A percentile compares a stretch with the other conserved stretches of the same genome.
These are phyloP conservation scores for Acanthacorydalis orientalis DNA, from an alignment of 2,888 invertebrate genomes.

Conservation along the genomic window DNA sequence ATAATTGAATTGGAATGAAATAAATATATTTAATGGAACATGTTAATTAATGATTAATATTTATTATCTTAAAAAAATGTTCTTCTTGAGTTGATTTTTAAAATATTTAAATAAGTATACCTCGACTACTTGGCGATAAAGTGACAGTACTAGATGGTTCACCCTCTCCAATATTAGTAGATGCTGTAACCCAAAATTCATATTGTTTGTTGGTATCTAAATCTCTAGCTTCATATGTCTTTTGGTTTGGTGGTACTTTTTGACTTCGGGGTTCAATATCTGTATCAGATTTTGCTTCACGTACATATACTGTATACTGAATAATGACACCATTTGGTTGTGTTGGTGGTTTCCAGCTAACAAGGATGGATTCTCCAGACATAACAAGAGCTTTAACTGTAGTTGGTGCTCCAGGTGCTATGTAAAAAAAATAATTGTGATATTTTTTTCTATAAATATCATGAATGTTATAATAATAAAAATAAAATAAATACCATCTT, in stretches of 20 bases:
- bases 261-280: conserved; percentile 51
- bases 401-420: conserved; percentile 85
- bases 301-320: conserved; percentile 83
- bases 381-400: conserved; percentile 86
- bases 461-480: neutral
- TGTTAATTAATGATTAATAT: neutral
- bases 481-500: conserved; percentile 53
- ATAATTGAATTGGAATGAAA: no score
- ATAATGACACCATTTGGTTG: conserved; percentile 86
- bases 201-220: conserved; percentile 68
- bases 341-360: conserved; percentile 86
- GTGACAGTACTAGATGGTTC: conserved; percentile 76
- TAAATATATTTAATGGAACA: neutral
- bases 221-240: conserved; percentile 75
- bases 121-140: conserved; percentile 66
- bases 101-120: conserved; percentile 24
- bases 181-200: conserved; percentile 90
- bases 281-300: conserved; percentile 36
- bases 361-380: conserved; percentile 79
- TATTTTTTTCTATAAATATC: neutral
- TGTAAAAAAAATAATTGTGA: conserved; percentile 8
- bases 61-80: neutral
- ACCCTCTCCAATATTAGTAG: conserved; percentile 87
- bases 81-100: no score
- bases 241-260: conserved; percentile 66